Evolutionary conservation across 2,797 vertebrate species (phyloP), one percentile per base, ranked within the genome.

Genomic region (Apogon talboti): DNA sequence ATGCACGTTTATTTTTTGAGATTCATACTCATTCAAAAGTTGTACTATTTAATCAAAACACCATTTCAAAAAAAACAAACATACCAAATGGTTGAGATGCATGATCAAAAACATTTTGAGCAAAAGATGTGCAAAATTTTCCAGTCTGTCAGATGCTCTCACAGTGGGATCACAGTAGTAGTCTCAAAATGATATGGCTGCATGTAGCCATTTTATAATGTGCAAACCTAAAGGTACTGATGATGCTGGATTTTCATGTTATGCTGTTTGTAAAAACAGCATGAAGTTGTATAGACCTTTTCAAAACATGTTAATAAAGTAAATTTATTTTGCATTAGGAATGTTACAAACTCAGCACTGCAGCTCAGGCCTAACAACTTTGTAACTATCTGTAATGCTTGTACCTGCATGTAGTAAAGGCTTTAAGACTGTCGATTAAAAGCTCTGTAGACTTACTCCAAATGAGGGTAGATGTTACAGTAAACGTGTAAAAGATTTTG

Each of bases 161-260:
- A 60, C 28, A 16, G 52, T 72, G 83, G 45, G 44, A 44, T 76
- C 60, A 51, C 62, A 67, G 40, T 76, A 48, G 51, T 76, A 78
- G 86, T 87, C 87, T 83, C 87, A 76, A 81, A 66, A 74, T 40
- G 19, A 53, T 79, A 37, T 78, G 85, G 84, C 85, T 85, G 79
- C 86, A 82, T 89, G 80, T 79, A 74, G 80, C 78, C 84, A 71
- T 80, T 81, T 55, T 74, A 70, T 66, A 81, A 81, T 60, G 71
- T 79, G 74, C 71, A 74, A 83, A 65, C 73, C 80, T 84, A 73
- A 89, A 87, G 91, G 92, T 93, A 93, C 91, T 86, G 66, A 84
- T 30, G 43, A 91, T 90, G 90, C 90, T 91, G 83, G 87, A 91
- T 85, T 87, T 80, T 65, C 61, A 66, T 68, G 49, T 60, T 43